Conservation (phyloP, 2,888 invertebrate genomes). For the Vesta saturnalis region DNA sequence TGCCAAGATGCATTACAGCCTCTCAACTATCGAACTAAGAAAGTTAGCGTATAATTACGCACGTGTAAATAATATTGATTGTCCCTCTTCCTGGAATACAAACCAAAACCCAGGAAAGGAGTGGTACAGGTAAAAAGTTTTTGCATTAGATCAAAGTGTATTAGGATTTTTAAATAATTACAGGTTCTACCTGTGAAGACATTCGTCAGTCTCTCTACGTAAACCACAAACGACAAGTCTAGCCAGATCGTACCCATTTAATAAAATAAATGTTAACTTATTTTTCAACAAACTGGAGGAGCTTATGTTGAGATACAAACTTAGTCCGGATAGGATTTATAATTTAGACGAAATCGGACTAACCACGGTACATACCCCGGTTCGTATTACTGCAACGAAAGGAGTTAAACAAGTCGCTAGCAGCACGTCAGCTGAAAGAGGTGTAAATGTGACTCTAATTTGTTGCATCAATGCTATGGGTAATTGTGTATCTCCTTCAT, state of each 20-base stretch:
- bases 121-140: no score
- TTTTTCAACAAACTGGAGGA: background rate
- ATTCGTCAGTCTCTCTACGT: background rate
- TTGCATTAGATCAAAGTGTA: background rate
- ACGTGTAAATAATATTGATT: no score
- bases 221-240: background rate
- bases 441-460: no score
- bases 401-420: background rate
- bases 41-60: background rate
- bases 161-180: background rate
- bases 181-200: background rate
- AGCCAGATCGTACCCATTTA: background rate
- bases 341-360: no score
- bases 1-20: background rate
- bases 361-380: background rate
- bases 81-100: background rate
- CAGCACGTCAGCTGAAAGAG: no score
- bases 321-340: no score
- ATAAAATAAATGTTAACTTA: background rate
- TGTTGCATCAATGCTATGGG: background rate
- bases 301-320: no score
- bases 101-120: background rate
- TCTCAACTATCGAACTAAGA: background rate
- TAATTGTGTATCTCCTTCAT: background rate
- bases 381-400: background rate